Evolutionary conservation across 2,888 invertebrate species (phyloP), one percentile per base, ranked within the genome.

Genomic region (Harpalus rubripes): DNA sequence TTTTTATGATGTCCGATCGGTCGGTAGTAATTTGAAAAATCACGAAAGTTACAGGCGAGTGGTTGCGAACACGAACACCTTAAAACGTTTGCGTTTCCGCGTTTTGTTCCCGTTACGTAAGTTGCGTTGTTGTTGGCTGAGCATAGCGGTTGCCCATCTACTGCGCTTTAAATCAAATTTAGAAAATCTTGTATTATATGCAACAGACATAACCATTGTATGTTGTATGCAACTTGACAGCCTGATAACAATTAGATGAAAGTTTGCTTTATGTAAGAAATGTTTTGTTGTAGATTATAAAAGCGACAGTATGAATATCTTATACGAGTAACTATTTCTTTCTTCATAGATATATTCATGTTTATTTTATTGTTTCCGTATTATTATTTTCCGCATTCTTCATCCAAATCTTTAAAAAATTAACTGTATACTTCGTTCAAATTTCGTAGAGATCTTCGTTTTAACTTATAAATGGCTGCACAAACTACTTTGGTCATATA

Each of bases 81-180:
- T 78, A 78, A 78, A 78, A 32, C 12, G 32, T 56, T 76, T 78
- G 41, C 56, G 58, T 78, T 78, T 78, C 56, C 78, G 74, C n/a
- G 58, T 56, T 78, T 18, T 58, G 41, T 78, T 78, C 78, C 78
- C 78, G 78, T 78, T 78, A 78, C 78, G 58, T 78, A 56, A 78
- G 56, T 78, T 78, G 26, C 44, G n/a, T 74, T 68, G 26, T 32
- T 44, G n/a, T 58, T 78, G 56, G 58, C 58, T 78, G 78, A 26
- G 56, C n/a, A 78, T 78, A 78, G 78, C 78, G 78, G 78, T 74
- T 52, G 44, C 56, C 22, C 26, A 15, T 41, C 32, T 78, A 3
- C 22, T 41, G 7, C 65, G 32, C 15, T 68, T 16, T 15, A 72
- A 16, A 74, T 74, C 44, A 41, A 74, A 74, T 10, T 44, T 74